Percentiles rank a stretch among this genome's conserved stretches.
Evolutionary conservation across 2,113 vertebrate species (phyloP).

Genomic region (Panthera leo): DNA sequence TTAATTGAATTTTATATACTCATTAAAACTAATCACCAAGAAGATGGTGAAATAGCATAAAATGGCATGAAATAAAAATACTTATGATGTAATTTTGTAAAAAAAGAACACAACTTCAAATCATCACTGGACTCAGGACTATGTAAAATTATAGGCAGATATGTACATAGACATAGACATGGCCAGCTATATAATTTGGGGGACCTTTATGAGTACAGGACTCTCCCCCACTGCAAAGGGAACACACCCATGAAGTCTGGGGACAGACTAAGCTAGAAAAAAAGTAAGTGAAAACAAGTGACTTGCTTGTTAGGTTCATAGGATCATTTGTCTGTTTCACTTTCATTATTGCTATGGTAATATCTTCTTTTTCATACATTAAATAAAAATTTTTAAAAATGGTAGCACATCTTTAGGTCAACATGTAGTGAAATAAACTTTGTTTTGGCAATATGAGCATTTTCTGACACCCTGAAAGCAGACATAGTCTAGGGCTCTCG

Average conservation of each 20-base stretch:
- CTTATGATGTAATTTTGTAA: not conserved
- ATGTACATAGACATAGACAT: not conserved
- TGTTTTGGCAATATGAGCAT: not conserved
- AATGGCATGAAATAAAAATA: not conserved
- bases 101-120: not conserved
- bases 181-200: not conserved
- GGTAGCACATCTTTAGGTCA: not conserved
- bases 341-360: not conserved
- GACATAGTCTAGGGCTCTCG: not conserved
- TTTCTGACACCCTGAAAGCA: not conserved
- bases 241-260: not conserved
- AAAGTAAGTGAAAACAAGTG: not conserved
- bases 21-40: not conserved
- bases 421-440: not conserved
- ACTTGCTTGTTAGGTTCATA: not conserved
- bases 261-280: not conserved
- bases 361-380: not conserved
- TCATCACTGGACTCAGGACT: not conserved
- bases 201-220: not conserved
- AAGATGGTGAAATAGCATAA: not conserved
- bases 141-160: not conserved
- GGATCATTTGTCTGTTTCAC: not conserved
- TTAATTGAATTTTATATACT: not conserved
- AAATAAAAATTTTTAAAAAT: not conserved
- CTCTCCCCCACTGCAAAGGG: not conserved